Evolutionary conservation across 2,888 invertebrate species (phyloP).

Genomic region (Adelognathus sp.): DNA sequence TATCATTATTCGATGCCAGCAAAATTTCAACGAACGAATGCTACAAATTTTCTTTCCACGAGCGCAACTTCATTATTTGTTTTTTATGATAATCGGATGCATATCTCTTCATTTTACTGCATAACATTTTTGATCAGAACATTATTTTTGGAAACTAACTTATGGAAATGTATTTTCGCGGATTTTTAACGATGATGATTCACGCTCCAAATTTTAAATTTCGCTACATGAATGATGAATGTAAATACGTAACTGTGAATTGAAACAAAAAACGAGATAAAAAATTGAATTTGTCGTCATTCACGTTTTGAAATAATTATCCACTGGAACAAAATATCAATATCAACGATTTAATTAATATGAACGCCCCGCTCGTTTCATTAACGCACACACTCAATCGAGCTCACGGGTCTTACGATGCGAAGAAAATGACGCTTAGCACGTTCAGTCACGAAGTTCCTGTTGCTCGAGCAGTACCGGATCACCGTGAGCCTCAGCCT

Average conservation of each 20-base stretch:
- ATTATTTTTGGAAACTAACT: no score
- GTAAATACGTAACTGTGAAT: neutral
- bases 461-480: constrained; percentile 48
- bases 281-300: neutral
- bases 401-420: constrained; percentile 42
- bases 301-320: neutral
- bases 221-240: neutral
- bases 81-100: no score
- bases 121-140: no score
- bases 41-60: no score
- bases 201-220: neutral
- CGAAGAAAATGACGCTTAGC: constrained; percentile 61
- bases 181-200: no score
- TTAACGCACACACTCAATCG: constrained; percentile 16
- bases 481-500: constrained; percentile 55
- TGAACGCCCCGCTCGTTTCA: neutral
- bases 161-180: no score
- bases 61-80: no score
- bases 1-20: no score
- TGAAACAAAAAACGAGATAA: neutral
- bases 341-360: constrained; percentile 9
- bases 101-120: no score
- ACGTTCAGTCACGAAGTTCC: constrained; percentile 50
- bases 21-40: no score
- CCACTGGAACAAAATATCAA: neutral